Conservation (phyloP, 2,797 vertebrate genomes). For the Phylloscopus collybita region DNA sequence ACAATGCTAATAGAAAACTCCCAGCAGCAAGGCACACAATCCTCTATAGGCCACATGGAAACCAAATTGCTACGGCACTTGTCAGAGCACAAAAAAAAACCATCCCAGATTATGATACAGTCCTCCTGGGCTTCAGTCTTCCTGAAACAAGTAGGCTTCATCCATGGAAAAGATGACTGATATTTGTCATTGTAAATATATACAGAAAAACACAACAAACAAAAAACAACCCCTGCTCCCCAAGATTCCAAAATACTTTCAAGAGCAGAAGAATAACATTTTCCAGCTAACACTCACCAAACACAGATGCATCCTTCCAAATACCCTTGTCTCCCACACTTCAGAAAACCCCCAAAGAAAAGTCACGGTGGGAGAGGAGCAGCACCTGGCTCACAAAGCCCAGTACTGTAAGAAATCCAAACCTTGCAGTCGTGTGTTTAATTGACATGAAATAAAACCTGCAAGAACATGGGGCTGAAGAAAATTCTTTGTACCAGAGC, state of each 20-base stretch:
- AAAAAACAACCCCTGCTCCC: neutral
- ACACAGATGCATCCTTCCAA: neutral
- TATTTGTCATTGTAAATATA: neutral
- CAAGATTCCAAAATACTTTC: neutral
- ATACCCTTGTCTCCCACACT: neutral
- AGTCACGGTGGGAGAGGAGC: neutral
- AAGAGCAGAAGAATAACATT: neutral
- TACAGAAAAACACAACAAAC: neutral
- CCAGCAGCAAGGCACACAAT: neutral
- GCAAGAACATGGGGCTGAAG: neutral
- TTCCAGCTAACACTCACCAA: neutral
- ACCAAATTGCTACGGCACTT: neutral
- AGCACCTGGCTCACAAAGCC: neutral
- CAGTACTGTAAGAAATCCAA: neutral
- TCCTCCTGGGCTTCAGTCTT: neutral
- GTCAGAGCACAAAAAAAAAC: neutral
- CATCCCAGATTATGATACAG: neutral
- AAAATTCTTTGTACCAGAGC: neutral
- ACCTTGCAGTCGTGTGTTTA: neutral
- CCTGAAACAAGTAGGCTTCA: neutral
- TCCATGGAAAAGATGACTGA: neutral
- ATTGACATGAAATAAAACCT: neutral
- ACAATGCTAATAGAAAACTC: neutral
- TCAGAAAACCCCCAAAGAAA: neutral
- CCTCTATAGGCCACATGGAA: neutral